A percentile compares a stretch with the other conserved stretches of the same genome.
Evolutionary conservation across 1,140 invertebrate genomes (phyloP).

Genomic region (Drosophila orosa): DNA sequence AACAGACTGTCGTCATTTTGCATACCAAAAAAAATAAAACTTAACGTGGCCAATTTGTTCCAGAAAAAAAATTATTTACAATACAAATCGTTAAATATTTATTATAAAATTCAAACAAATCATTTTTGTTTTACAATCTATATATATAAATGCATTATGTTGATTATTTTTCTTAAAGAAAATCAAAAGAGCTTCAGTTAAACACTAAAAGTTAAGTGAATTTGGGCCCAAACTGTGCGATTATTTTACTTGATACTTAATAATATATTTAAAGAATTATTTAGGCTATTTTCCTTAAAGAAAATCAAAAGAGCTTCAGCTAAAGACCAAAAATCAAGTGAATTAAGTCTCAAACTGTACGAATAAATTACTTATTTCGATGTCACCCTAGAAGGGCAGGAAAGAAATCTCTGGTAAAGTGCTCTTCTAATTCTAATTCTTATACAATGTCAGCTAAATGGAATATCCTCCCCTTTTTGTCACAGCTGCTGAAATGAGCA

Average conservation of each 20-base stretch:
- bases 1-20: background rate
- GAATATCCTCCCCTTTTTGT: constrained; percentile 15
- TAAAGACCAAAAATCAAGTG: background rate
- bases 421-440: constrained; percentile 8
- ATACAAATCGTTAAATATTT: background rate
- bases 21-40: background rate
- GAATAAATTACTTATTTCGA: background rate
- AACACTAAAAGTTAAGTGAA: background rate
- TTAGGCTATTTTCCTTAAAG: background rate
- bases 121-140: too few species aligned
- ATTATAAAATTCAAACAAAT: background rate
- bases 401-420: background rate
- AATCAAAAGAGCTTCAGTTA: background rate
- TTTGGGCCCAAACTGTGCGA: background rate
- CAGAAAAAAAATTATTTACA: background rate
- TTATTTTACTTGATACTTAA: background rate
- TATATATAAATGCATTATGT: background rate
- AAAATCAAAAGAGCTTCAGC: background rate
- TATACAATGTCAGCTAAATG: constrained; percentile 13
- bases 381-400: background rate
- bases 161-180: background rate
- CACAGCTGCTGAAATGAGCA: constrained; percentile 38
- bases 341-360: background rate
- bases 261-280: background rate
- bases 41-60: background rate